Evolutionary conservation across 2,797 vertebrate species (phyloP).

Genomic region (Halcyon badia): DNA sequence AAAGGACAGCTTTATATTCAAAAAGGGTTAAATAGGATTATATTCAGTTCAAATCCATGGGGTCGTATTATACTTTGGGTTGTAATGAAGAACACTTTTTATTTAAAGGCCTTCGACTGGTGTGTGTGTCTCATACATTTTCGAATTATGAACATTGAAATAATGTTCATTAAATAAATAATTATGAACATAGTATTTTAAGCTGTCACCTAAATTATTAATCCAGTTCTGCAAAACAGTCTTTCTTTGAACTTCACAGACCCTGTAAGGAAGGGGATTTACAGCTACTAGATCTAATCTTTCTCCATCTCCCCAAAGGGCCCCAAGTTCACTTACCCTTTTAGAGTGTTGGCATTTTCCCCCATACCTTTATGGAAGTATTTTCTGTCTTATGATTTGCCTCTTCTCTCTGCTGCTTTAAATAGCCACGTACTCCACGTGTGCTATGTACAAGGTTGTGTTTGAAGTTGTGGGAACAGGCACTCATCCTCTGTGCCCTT

Average conservation of each 20-base stretch:
- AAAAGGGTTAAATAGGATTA: neutral
- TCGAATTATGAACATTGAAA: neutral
- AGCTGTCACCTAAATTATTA: neutral
- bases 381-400: neutral
- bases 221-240: neutral
- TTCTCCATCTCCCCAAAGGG: neutral
- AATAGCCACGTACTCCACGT: fast-evolving
- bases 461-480: neutral
- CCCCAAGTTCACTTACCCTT: neutral
- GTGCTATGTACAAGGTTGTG: neutral
- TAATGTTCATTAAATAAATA: neutral
- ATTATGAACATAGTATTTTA: neutral
- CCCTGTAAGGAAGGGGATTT: neutral
- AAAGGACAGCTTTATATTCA: neutral
- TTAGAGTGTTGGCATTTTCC: neutral
- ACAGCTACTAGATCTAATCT: neutral
- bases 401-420: neutral
- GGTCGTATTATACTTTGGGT: neutral
- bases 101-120: neutral
- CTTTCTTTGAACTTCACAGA: neutral
- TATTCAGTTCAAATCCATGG: neutral
- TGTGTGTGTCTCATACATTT: neutral
- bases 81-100: neutral
- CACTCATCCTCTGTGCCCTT: neutral
- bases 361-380: neutral